These are phyloP conservation scores for Laticauda laticaudata DNA, from an alignment of 2,113 vertebrate genomes.

Conservation along the genomic window DNA sequence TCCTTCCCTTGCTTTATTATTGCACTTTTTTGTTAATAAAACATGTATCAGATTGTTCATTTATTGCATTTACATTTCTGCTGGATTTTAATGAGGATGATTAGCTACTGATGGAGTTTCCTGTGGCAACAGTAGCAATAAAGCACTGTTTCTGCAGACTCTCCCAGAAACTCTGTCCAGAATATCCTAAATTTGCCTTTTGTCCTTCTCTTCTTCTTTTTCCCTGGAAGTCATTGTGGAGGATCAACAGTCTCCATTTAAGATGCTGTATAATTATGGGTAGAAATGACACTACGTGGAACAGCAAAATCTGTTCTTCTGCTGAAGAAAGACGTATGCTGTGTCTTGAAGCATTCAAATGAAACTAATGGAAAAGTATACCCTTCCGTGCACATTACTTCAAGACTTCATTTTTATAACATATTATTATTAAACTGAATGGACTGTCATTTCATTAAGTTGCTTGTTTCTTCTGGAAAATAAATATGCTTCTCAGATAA, in stretches of 20 bases:
- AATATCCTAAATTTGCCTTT: background rate
- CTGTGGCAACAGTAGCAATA: background rate
- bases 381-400: background rate
- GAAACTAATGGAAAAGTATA: background rate
- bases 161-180: background rate
- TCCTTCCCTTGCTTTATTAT: background rate
- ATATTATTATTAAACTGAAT: background rate
- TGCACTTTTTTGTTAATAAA: background rate
- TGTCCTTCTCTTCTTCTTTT: background rate
- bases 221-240: background rate
- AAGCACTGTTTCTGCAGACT: background rate
- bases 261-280: background rate
- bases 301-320: background rate
- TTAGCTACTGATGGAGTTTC: background rate
- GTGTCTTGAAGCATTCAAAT: background rate
- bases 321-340: background rate
- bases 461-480: background rate
- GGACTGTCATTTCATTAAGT: background rate
- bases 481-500: background rate
- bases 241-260: background rate
- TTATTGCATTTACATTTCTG: background rate
- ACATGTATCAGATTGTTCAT: background rate
- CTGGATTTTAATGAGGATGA: background rate
- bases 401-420: background rate
- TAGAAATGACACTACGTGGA: background rate